These are phyloP conservation scores for Germaria angustata DNA, from an alignment of 2,888 invertebrate species.

Conservation along the genomic window DNA sequence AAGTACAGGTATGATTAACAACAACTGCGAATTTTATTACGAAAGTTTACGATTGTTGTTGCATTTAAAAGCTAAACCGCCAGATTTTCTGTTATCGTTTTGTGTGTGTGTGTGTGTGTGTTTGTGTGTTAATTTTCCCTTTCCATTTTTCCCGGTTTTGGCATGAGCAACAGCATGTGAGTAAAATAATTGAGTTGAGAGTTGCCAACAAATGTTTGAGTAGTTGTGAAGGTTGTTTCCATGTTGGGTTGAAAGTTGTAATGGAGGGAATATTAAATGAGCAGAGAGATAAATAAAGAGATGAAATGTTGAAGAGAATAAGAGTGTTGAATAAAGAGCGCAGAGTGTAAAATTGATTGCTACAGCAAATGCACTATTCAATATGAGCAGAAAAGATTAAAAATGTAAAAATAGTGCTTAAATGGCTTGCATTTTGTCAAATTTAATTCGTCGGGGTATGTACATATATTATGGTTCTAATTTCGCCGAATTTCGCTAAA, in stretches of 20 bases:
- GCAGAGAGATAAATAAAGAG: neutral
- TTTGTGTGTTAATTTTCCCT: neutral
- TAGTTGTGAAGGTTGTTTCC: neutral
- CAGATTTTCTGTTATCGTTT: no score
- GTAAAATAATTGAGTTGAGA: conserved; percentile 4
- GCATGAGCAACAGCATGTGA: neutral
- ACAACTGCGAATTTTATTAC: neutral
- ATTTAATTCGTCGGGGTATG: neutral
- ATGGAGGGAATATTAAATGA: neutral
- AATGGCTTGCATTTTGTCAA: neutral
- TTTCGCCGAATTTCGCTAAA: neutral
- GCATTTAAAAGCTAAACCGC: neutral
- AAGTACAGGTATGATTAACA: neutral
- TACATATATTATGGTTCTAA: no score
- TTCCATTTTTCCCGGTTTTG: conserved; percentile 15
- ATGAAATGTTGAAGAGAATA: neutral
- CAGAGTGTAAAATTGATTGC: neutral
- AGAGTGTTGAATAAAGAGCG: neutral
- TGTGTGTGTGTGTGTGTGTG: no score
- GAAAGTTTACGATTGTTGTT: neutral
- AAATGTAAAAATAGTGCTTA: neutral
- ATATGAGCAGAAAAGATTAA: neutral
- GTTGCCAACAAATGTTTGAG: neutral
- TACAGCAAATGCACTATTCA: neutral
- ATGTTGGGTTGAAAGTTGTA: neutral